Evolutionary conservation across 2,113 vertebrate species (phyloP).

Genomic region (Mola mola): DNA sequence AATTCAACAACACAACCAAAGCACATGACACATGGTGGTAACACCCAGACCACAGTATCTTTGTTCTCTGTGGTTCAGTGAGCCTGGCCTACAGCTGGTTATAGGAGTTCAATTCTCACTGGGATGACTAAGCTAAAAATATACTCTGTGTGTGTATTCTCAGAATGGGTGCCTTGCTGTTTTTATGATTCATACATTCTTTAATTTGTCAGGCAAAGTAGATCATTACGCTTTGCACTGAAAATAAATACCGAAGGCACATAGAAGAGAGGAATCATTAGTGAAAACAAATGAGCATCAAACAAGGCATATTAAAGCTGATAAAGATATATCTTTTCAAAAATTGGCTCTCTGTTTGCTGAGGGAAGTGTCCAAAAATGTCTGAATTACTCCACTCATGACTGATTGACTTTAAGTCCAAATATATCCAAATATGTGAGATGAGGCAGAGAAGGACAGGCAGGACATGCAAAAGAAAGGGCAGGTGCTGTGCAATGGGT

Average conservation of each 20-base stretch:
- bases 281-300: too few species aligned
- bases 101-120: slow-evolving; percentile 35
- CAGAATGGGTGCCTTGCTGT: background rate
- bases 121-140: slow-evolving; percentile 48
- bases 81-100: slow-evolving; percentile 20
- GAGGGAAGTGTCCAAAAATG: too few species aligned
- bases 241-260: too few species aligned
- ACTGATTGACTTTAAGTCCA: background rate
- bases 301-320: too few species aligned
- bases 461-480: slow-evolving; percentile 24
- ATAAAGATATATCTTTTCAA: too few species aligned
- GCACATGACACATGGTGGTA: slow-evolving; percentile 1
- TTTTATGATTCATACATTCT: background rate
- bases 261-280: too few species aligned
- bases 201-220: background rate
- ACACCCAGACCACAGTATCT: slow-evolving; percentile 15
- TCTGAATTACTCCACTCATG: too few species aligned
- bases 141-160: slow-evolving; percentile 10
- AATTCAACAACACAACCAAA: background rate
- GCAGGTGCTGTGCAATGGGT: slow-evolving; percentile 53
- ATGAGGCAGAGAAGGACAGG: slow-evolving; percentile 48
- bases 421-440: slow-evolving; percentile 5
- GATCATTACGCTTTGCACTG: too few species aligned
- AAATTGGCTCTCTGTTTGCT: too few species aligned
- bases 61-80: slow-evolving; percentile 28